Evolutionary conservation across 2,797 vertebrate species (phyloP), one percentile per base, ranked within the genome.

Genomic region (Pseudopleuronectes americanus): DNA sequence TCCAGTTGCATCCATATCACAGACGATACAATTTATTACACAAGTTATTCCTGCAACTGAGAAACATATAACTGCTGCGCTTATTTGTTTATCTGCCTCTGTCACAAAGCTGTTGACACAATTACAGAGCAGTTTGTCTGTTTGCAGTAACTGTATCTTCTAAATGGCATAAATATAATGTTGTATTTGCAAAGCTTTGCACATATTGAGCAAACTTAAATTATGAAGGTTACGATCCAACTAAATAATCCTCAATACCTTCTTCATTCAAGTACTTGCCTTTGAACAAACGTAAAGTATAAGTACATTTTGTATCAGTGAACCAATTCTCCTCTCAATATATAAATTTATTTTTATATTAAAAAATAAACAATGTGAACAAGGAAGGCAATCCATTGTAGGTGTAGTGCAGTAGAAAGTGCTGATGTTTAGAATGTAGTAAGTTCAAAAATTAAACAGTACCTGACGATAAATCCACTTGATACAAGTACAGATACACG

Each of bases 61-160:
- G 21, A 70, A 38, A 57, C 13, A 10, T 66, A 24, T 55, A 57
- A 76, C 69, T 71, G 48, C 26, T 65, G 43, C 59, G 17, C 47
- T 64, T 57, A 58, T 73, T 43, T 73, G 26, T 78, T 77, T 68
- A 16, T 57, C 64, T 21, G 43, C 57, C 79, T 69, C 69, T 69
- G 41, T 47, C 55, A 66, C 23, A 51, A 68, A 66, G 48, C 22
- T 54, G 45, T 17, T 31, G 36, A 65, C 31, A 52, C n/a, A 71
- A 62, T 64, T 60, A 71, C 41, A 54, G 60, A 57, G 38, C 24
- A 23, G 12, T 17, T 56, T 55, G 12, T 55, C 49, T 56, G 48
- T 17, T 23, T 65, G 49, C 24, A 67, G 61, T 67, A 59, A 49
- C 22, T 53, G 43, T 22, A n/a, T 59, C 41, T 49, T 49, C 14